phyloP scores from a whole-genome alignment of 2,113 vertebrate species.

The Uria lomvia region DNA sequence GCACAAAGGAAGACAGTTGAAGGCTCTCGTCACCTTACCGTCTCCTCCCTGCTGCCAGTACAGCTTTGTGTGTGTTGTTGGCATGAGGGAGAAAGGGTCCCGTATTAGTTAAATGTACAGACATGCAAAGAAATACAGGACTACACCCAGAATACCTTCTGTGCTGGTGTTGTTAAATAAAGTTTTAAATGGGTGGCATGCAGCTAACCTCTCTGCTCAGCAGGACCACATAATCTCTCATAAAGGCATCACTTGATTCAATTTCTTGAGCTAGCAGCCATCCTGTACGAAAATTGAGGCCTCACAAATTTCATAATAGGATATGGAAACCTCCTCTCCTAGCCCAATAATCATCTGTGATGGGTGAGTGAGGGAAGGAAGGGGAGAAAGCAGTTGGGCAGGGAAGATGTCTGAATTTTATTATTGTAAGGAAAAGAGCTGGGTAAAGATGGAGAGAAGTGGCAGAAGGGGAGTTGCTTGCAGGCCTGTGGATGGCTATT shows the following conservation, averaged over 20 bases:
- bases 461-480: background rate
- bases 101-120: accelerated
- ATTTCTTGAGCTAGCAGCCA: background rate
- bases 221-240: background rate
- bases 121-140: background rate
- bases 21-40: background rate
- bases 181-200: background rate
- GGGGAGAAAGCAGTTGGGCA: background rate
- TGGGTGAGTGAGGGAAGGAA: background rate
- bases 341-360: background rate
- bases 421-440: background rate
- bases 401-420: background rate
- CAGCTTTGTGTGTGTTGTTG: background rate
- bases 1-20: background rate
- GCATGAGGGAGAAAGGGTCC: background rate
- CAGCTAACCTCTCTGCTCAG: background rate
- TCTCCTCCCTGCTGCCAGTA: background rate
- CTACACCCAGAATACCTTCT: background rate
- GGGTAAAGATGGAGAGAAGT: background rate
- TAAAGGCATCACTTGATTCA: background rate
- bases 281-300: background rate
- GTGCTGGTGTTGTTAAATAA: background rate
- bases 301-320: accelerated
- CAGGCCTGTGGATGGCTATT: background rate
- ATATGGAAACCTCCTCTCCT: background rate